Base-by-base conservation (phyloP, 2,797 vertebrate genomes). In the Austrolebias charrua region DNA sequence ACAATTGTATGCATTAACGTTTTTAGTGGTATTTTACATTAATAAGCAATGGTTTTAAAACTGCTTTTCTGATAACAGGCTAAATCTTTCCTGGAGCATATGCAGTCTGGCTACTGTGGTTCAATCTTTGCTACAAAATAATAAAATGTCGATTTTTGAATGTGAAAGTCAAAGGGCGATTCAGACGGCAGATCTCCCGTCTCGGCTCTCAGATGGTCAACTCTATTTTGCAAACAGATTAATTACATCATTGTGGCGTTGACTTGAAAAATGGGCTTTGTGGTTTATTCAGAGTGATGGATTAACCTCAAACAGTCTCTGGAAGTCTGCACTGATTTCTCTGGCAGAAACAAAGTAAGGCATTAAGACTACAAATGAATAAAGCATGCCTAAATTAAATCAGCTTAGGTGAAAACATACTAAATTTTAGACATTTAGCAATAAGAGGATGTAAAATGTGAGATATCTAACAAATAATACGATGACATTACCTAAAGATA, bases 201-300 rank as follows among this genome's bases (percentile, higher is more conserved):
- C 53, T 11, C 15, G 14, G 28, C 57, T 71, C 42, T 58, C 11
- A 62, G 66, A 42, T 52, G 35, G 24, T 24, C 3, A 3, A 24
- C 24, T 31, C 49, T 63, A 33, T 20, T 71, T 67, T 58, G 28
- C 67, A 69, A 73, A 58, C 56, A 61, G 28, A 59, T 75, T 73
- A 69, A 79, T 78, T 68, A 46, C 14, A 47, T 28, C 47, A 24
- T 55, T 72, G 31, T 48, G 46, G 52, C 20, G 33, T 55, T 55
- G 63, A 69, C 69, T 56, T 60, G 38, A 16, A 55, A 69, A 76
- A 69, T 14, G 29, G 40, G 59, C 45, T 66, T 53, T 63, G 43
- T 6, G 16, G 16, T 49, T 56, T 68, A 55, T 55, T 75, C 19
- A 18, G 15, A 3, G 43, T 60, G 73, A 78, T 66, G 62, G 43